Evolutionary conservation across 1,140 invertebrate species (phyloP).

Genomic region (Periplaneta americana): DNA sequence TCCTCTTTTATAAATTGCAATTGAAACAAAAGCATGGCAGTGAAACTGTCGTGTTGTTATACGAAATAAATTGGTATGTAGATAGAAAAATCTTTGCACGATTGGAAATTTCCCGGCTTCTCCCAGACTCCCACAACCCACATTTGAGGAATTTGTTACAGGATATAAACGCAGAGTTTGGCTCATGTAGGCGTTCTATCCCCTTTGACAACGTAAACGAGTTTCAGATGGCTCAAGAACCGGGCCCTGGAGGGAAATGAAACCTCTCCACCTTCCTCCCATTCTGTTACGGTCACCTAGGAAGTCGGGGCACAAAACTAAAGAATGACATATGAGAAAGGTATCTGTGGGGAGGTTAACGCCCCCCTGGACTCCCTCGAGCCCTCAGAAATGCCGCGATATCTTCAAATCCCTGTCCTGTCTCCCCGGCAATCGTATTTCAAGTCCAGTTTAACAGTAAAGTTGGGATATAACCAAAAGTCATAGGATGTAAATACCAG

Average conservation of each 20-base stretch:
- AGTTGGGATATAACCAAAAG: neutral
- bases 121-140: neutral
- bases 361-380: neutral
- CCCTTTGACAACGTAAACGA: neutral
- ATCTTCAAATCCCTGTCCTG: neutral
- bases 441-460: neutral
- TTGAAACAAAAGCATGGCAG: no score
- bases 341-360: no score
- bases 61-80: no score
- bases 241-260: no score
- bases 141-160: neutral
- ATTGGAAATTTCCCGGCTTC: no score
- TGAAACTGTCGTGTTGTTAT: no score
- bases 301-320: neutral
- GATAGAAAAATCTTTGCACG: no score
- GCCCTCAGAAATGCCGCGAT: neutral
- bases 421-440: no score
- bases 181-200: neutral
- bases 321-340: neutral
- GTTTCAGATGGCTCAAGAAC: neutral
- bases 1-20: no score
- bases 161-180: neutral
- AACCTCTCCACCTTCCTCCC: no score
- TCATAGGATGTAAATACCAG: neutral
- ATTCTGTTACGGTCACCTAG: neutral